Evolutionary conservation across 64 coral and sea anemone species (phyloP).

Genomic region (Stichodactyla helianthus): DNA sequence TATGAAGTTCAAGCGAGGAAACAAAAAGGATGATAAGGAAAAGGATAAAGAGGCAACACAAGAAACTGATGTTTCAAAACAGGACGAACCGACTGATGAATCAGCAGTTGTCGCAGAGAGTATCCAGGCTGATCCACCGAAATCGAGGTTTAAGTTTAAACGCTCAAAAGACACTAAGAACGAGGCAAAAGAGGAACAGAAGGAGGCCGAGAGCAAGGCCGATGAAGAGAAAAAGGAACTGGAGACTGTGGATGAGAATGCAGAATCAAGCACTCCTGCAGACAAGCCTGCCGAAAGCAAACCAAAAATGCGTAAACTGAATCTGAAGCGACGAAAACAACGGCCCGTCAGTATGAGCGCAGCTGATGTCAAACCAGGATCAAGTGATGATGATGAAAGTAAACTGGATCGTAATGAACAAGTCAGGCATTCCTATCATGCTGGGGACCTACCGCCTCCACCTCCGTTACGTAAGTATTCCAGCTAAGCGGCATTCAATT

Average conservation of each 20-base stretch:
- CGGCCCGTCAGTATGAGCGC: constrained; percentile 65
- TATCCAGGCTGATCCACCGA: constrained; percentile 12
- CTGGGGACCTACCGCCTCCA: constrained; percentile 46
- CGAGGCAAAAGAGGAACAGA: constrained; percentile 40
- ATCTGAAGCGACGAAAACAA: constrained; percentile 15
- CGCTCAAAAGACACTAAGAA: constrained; percentile 13
- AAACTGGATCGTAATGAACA: constrained; percentile 32
- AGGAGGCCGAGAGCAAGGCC: constrained; percentile 8
- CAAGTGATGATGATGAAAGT: constrained; percentile 20
- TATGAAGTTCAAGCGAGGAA: constrained; percentile 54
- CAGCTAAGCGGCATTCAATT: neutral
- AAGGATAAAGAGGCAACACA: constrained; percentile 14
- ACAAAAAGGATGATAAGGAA: constrained; percentile 32
- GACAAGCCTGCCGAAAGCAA: neutral
- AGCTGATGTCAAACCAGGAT: constrained; percentile 17
- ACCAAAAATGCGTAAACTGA: constrained; percentile 31
- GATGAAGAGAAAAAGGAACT: constrained; percentile 19
- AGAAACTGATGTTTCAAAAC: neutral
- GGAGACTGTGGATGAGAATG: constrained; percentile 41
- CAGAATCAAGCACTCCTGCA: constrained; percentile 18
- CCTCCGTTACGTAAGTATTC: constrained; percentile 48
- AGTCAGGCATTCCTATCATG: constrained; percentile 72
- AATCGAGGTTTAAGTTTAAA: constrained; percentile 41
- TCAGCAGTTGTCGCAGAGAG: constrained; percentile 23
- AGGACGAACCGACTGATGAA: neutral